Evolutionary conservation across 2,113 vertebrate species (phyloP).

Genomic region (pig (Sus scrofa)): DNA sequence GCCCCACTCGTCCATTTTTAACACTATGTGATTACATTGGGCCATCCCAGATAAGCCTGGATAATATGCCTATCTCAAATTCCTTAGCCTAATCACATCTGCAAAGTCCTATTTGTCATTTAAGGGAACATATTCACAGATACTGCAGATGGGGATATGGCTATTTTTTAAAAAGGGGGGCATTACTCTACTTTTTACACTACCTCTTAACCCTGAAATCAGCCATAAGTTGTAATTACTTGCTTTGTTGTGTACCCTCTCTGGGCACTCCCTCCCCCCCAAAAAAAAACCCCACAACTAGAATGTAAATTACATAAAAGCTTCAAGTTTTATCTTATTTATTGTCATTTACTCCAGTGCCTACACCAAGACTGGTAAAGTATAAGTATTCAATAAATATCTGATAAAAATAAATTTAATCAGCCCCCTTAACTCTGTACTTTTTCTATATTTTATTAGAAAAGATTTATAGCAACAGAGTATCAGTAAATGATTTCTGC

Average conservation of each 20-base stretch:
- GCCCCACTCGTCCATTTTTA: neutral
- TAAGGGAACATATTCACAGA: neutral
- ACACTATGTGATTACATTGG: neutral
- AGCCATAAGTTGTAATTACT: neutral
- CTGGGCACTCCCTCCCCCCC: too few relatives aligned
- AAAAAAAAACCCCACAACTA: neutral
- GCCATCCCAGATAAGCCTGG: neutral
- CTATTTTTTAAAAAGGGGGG: neutral
- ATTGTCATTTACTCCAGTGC: neutral
- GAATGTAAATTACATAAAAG: neutral
- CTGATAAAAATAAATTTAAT: neutral
- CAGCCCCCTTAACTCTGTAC: neutral
- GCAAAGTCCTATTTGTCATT: neutral
- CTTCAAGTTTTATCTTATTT: neutral
- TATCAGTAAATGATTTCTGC: neutral
- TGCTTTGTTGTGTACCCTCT: neutral
- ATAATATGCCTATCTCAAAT: neutral
- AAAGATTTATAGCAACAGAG: neutral
- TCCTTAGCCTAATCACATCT: neutral
- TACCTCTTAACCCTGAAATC: neutral
- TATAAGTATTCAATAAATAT: neutral
- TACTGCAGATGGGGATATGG: neutral
- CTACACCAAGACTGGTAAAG: neutral
- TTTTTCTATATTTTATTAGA: neutral
- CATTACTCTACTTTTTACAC: neutral